These are phyloP conservation scores for Metridium senile DNA, from an alignment of 92 coral and sea anemone genomes.

Conservation along the genomic window DNA sequence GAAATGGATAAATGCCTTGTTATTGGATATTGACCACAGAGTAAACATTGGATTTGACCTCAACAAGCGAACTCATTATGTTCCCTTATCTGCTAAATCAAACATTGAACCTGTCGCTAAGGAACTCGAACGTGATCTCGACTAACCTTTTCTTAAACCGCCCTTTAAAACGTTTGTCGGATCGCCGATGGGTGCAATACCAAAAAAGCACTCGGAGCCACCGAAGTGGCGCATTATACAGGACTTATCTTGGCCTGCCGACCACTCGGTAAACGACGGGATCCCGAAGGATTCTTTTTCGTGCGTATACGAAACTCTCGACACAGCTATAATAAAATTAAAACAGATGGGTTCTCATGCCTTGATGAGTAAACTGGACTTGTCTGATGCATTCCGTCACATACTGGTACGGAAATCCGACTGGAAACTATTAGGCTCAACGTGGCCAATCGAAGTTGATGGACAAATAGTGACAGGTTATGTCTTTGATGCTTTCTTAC, in stretches of 20 bases:
- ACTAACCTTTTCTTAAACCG: slow-evolving; percentile 10
- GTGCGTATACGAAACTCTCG: slow-evolving; percentile 26
- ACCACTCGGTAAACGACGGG: neutral
- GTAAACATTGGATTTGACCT: slow-evolving; percentile 23
- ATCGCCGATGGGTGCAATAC: slow-evolving; percentile 47
- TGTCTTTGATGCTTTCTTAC: slow-evolving; percentile 13
- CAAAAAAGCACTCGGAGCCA: slow-evolving; percentile 28
- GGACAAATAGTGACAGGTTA: slow-evolving; percentile 9
- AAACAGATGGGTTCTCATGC: slow-evolving; percentile 7
- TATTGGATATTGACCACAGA: slow-evolving; percentile 6
- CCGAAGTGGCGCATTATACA: slow-evolving; percentile 45
- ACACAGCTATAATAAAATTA: slow-evolving; percentile 6
- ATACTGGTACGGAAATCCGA: slow-evolving; percentile 14
- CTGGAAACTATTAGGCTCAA: slow-evolving; percentile 46
- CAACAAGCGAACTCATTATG: neutral
- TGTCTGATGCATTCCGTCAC: slow-evolving; percentile 26
- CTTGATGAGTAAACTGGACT: slow-evolving; percentile 34
- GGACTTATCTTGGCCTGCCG: slow-evolving; percentile 45
- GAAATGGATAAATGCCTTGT: slow-evolving; percentile 1
- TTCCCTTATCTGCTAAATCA: slow-evolving; percentile 8
- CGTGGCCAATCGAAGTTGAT: slow-evolving; percentile 29
- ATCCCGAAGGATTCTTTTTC: slow-evolving; percentile 20
- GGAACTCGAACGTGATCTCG: slow-evolving; percentile 28
- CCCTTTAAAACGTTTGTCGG: slow-evolving; percentile 23
- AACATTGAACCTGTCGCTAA: slow-evolving; percentile 15